Percentiles rank a stretch among this genome's conserved stretches.
Evolutionary conservation across 1,140 invertebrate species (phyloP).

Genomic region (Chionoecetes opilio): DNA sequence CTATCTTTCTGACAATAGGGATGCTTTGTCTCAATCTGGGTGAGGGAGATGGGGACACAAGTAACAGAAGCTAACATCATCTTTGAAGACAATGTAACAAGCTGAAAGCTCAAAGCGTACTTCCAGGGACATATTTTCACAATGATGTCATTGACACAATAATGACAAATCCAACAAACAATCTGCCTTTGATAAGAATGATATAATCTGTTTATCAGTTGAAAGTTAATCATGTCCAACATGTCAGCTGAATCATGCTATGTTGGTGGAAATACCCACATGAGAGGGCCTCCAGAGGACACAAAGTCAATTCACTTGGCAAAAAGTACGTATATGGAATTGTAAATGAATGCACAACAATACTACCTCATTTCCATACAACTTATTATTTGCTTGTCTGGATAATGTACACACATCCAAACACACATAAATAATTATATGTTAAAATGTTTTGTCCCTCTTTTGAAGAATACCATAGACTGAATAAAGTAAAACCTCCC

Average conservation of each 20-base stretch:
- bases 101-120: not conserved
- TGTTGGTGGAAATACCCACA: not conserved
- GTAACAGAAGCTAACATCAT: conserved; percentile 3
- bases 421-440: not conserved
- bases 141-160: not conserved
- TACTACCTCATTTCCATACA: not conserved
- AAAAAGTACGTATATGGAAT: not conserved
- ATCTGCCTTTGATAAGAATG: not conserved
- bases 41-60: conserved; percentile 15
- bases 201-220: not conserved
- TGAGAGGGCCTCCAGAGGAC: not conserved
- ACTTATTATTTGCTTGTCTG: not conserved
- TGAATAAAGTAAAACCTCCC: conserved; percentile 4
- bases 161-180: not conserved
- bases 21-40: not conserved
- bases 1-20: not conserved
- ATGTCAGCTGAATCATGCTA: not conserved
- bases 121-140: not conserved
- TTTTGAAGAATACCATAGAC: not conserved
- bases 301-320: not conserved
- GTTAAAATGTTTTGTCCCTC: not conserved
- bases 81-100: not conserved
- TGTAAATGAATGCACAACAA: not conserved
- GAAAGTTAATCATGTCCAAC: not conserved
- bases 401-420: not conserved